A percentile compares a stretch with the other conserved stretches of the same genome.
Conservation (phyloP, 64 coral and sea anemone genomes). For the Montipora efflorescens region DNA sequence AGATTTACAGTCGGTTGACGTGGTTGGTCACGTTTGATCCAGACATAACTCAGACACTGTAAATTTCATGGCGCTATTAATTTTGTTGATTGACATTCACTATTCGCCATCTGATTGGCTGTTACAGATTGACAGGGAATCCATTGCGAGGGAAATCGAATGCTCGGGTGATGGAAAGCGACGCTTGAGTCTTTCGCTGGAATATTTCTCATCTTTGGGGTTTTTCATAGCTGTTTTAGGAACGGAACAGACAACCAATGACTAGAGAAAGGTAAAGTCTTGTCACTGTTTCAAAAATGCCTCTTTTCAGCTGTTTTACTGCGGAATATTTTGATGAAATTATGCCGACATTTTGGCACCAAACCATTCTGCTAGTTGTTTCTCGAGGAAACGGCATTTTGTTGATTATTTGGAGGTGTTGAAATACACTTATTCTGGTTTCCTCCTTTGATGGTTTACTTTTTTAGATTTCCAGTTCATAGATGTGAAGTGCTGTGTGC, state of each 20-base stretch:
- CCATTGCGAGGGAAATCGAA: no score
- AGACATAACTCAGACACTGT: no score
- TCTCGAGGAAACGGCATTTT: background rate
- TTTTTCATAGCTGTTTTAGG: background rate
- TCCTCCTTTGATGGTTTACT: background rate
- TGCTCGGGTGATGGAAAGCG: no score
- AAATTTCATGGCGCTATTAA: background rate
- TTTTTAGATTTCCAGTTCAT: background rate
- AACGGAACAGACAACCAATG: slow-evolving; percentile 1
- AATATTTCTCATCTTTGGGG: no score
- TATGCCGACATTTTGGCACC: background rate
- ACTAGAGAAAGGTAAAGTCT: background rate
- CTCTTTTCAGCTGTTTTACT: background rate
- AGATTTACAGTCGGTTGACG: no score
- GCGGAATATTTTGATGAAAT: background rate
- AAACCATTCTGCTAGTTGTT: background rate
- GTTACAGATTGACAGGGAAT: background rate
- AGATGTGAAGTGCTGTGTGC: background rate
- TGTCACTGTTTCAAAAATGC: background rate
- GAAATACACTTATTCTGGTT: background rate
- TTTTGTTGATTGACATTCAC: slow-evolving; percentile 8
- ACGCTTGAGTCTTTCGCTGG: no score
- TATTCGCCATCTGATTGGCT: slow-evolving; percentile 19
- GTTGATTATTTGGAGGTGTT: background rate
- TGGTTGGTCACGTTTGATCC: background rate